Evolutionary conservation across 1,140 invertebrate genomes (phyloP), one percentile per base, ranked within the genome.

Genomic region (Diorhabda carinulata): DNA sequence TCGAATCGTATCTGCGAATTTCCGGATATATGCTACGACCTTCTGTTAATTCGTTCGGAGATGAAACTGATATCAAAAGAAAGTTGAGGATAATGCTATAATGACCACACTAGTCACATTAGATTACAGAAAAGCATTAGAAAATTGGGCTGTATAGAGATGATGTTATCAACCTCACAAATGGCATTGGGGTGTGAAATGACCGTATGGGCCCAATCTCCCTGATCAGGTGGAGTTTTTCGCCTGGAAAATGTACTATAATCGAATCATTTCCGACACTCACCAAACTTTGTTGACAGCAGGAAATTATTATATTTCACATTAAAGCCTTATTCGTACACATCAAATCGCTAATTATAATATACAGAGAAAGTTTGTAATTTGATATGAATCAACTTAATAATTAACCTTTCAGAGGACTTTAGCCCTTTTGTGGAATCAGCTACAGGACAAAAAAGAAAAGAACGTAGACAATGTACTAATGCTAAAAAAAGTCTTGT

Each of bases 141-240:
- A 52, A 3, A 52, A 52, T 52, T 52, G 47, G 47, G 47, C 47
- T 52, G n/a, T 52, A 52, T 6, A 52, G 59, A 61, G 59, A 43
- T 62, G 61, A 43, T 62, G 43, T 43, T 62, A 62, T 62, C 61
- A 42, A 43, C 43, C 61, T 43, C 61, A 6, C 43, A 62, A 65
- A 65, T 43, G 64, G 44, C 52, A 65, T 41, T 65, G 56, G 64
- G 64, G 64, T 65, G 64, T 65, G 64, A 65, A 65, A 65, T 65
- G 64, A 65, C 40, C 64, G 64, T 65, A 8, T 57, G 64, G 52
- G 10, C 64, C 56, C 40, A 65, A 65, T 65, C n/a, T 65, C 52
- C 42, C 47, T 65, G 64, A 65, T 65, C 64, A 65, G 64, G 64
- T 65, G 64, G 64, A 56, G 10, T 25, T 57, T 56, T n/a, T 56